These are phyloP conservation scores for Magallana angulata DNA, from an alignment of 1,140 invertebrate genomes.

Conservation along the genomic window DNA sequence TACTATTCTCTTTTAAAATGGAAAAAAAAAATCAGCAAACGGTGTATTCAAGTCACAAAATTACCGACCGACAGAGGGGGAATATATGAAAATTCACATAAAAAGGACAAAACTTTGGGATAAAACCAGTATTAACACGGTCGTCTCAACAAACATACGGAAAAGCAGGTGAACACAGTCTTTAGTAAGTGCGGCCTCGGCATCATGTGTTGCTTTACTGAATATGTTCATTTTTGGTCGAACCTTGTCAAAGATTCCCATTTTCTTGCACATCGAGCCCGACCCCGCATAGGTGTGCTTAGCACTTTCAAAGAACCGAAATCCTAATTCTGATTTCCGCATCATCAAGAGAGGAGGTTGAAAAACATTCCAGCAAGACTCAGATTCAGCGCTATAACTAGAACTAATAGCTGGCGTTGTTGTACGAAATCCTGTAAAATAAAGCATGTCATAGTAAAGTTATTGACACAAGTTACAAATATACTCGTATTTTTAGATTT, in stretches of 20 bases:
- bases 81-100: conserved; percentile 18
- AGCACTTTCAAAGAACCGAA: conserved; percentile 24
- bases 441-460: neutral
- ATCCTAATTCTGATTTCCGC: conserved; percentile 14
- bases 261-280: conserved; percentile 11
- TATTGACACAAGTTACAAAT: neutral
- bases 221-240: neutral
- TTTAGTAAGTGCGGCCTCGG: neutral
- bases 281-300: conserved; percentile 9
- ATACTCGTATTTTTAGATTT: too few species aligned
- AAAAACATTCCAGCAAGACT: conserved; percentile 98
- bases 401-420: conserved; percentile 95
- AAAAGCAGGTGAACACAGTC: conserved; percentile 35
- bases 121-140: conserved; percentile 26
- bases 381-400: conserved; percentile 97
- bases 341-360: conserved; percentile 84
- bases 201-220: neutral
- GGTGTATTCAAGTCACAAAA: neutral
- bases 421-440: conserved; percentile 96
- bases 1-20: neutral
- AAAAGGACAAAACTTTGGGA: conserved; percentile 34
- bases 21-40: neutral
- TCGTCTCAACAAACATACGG: conserved; percentile 23
- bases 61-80: conserved; percentile 14
- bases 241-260: neutral